Conservation (phyloP, 1,140 invertebrate genomes). For the Drosophila yakuba region DNA sequence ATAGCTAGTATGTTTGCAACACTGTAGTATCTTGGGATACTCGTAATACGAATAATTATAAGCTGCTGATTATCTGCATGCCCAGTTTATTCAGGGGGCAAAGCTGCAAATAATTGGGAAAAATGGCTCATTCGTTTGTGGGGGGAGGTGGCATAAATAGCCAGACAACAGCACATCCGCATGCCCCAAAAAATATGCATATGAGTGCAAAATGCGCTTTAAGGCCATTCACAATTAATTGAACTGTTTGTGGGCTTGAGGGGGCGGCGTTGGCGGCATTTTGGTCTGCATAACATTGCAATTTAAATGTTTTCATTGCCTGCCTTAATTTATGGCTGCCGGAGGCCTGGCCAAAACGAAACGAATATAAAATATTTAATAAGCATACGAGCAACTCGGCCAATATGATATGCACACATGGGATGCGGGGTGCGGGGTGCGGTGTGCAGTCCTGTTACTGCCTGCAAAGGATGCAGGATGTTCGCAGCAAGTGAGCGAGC, state of each 20-base stretch:
- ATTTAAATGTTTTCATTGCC: constrained; percentile 27
- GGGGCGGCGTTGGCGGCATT: neutral
- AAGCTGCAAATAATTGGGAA: no score
- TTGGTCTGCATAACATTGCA: constrained; percentile 1
- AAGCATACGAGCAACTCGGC: constrained; percentile 6
- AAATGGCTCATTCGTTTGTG: no score
- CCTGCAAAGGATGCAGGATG: constrained; percentile 4
- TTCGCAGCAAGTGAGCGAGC: neutral
- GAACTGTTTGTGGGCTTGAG: neutral
- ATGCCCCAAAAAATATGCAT: neutral
- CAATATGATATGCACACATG: constrained; percentile 12
- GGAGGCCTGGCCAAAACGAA: constrained; percentile 11
- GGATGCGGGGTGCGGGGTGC: neutral
- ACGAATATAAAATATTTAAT: constrained; percentile 29
- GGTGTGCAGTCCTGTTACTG: neutral
- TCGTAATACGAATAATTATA: no score
- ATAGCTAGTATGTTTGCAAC: no score
- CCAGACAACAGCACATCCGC: neutral
- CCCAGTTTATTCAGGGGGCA: neutral
- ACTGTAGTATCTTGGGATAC: no score
- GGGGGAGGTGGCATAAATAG: neutral
- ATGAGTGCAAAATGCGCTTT: neutral
- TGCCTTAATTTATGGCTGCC: constrained; percentile 25
- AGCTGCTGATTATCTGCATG: no score
- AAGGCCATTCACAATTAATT: constrained; percentile 6